These are phyloP conservation scores for Biston betularia DNA, from an alignment of 2,888 invertebrate genomes.

Conservation along the genomic window DNA sequence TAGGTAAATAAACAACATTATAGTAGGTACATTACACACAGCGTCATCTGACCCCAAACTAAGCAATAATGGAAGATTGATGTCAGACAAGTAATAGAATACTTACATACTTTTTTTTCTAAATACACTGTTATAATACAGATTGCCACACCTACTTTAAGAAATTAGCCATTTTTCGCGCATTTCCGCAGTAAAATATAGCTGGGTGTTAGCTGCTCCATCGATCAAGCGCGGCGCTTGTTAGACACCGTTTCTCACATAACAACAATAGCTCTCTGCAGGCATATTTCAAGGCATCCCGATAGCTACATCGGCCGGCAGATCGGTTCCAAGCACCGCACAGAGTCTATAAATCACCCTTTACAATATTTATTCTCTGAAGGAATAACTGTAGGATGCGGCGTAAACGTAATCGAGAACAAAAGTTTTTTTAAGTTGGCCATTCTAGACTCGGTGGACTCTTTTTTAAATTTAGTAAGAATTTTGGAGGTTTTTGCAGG, in stretches of 20 bases:
- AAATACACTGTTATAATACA: no score
- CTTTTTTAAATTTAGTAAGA: not conserved
- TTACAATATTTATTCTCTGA: slow-evolving; percentile 84
- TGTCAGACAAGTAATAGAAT: no score
- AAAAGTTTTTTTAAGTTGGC: slow-evolving; percentile 2
- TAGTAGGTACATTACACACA: no score
- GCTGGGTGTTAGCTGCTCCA: slow-evolving; percentile 70
- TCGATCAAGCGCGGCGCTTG: slow-evolving; percentile 79
- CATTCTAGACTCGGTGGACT: slow-evolving; percentile 32
- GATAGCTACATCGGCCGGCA: slow-evolving; percentile 79
- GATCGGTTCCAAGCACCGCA: slow-evolving; percentile 74
- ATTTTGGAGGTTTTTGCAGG: not conserved
- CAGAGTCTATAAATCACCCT: slow-evolving; percentile 81
- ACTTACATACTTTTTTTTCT: no score
- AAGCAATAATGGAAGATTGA: no score
- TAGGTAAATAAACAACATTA: no score
- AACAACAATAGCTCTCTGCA: slow-evolving; percentile 81
- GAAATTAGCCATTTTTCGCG: slow-evolving; percentile 67
- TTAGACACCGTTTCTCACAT: slow-evolving; percentile 85
- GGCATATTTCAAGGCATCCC: slow-evolving; percentile 84
- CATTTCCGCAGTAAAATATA: slow-evolving; percentile 73
- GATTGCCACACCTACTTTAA: slow-evolving; percentile 31
- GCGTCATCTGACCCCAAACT: no score
- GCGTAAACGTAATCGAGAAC: slow-evolving; percentile 54
- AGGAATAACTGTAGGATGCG: slow-evolving; percentile 66